Evolutionary conservation across 2,797 vertebrate genomes (phyloP), one percentile per base, ranked within the genome.

Genomic region (Galaxias olidus): DNA sequence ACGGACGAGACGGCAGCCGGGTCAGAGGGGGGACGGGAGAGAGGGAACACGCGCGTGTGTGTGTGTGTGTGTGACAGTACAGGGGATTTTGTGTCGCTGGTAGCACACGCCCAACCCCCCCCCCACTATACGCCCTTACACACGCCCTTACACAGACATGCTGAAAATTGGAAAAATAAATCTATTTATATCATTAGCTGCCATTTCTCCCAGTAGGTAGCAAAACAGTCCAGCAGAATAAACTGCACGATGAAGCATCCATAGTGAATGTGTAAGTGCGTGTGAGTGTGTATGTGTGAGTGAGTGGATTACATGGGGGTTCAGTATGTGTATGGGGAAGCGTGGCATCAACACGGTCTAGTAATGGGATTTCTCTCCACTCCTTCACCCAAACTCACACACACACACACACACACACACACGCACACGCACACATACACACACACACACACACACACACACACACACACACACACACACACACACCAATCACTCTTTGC

Each of bases 1-100:
- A 93, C 92, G 90, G 92, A 90, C 93, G 92, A 93, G 92, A 93
- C 93, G 90, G 91, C 77, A 88, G 90, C 82, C 86, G 85, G 94
- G 94, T 95, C 93, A 93, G 1, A 0, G 77, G 86, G 86, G 83
- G 90, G 90, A 82, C 61, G 84, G 83, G 57, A 66, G 52, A 66
- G 65, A 45, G 48, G 42, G 40, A 40, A 9, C 1, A 0, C 6
- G 17, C n/a, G 58, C 41, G 71, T 48, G 65, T 69, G 68, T 56
- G 1, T 55, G 58, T 71, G 54, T 64, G 57, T 54, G 47, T 17
- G 19, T 40, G 19, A 40, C 19, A 15, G 46, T 47, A 30, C 30
- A 6, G 30, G 2, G 30, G 30, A 30, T 30, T 30, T 2, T 30
- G 30, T 30, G 30, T 30, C 3, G 6, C 30, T 6, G 30, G 59